Conservation (phyloP, 53 echinoderm and acorn worm species). For the Hippasteria phrygiana region DNA sequence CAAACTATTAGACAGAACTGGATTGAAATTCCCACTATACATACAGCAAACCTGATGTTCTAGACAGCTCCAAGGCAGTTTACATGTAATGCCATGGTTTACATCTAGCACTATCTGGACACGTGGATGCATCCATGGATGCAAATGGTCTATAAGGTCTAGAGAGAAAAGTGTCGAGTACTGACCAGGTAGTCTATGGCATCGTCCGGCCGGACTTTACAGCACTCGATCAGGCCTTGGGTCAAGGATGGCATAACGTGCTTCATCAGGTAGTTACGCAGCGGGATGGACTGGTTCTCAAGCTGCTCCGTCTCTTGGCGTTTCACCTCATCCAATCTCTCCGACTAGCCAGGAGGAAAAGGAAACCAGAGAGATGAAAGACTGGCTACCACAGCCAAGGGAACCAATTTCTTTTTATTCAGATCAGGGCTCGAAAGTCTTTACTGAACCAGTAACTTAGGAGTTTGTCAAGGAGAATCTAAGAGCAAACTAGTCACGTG, state of each 20-base stretch:
- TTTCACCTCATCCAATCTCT: constrained; percentile 93
- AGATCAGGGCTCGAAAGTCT: too few relatives aligned
- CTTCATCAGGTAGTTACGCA: constrained; percentile 99
- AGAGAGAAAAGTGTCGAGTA: too few relatives aligned
- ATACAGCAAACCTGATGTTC: too few relatives aligned
- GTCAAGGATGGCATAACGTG: constrained; percentile 99
- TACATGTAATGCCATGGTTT: too few relatives aligned
- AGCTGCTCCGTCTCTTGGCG: constrained; percentile 93
- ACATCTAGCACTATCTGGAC: too few relatives aligned
- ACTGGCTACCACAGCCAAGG: neutral
- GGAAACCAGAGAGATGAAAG: neutral
- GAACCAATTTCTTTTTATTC: too few relatives aligned
- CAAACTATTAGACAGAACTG: too few relatives aligned
- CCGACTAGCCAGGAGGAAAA: constrained; percentile 59
- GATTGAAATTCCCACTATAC: too few relatives aligned
- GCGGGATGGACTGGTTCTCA: constrained; percentile 97
- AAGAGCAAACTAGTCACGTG: too few relatives aligned
- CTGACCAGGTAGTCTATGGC: constrained; percentile 99
- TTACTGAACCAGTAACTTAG: too few relatives aligned
- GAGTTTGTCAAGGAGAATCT: too few relatives aligned
- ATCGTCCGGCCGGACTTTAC: constrained; percentile 98
- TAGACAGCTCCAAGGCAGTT: neutral
- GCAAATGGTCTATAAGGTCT: neutral
- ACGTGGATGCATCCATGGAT: too few relatives aligned
- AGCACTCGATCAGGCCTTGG: constrained; percentile 97